Evolutionary conservation across 2,113 vertebrate genomes (phyloP), one percentile per base, ranked within the genome.

Genomic region (Microcebus tavaratra): DNA sequence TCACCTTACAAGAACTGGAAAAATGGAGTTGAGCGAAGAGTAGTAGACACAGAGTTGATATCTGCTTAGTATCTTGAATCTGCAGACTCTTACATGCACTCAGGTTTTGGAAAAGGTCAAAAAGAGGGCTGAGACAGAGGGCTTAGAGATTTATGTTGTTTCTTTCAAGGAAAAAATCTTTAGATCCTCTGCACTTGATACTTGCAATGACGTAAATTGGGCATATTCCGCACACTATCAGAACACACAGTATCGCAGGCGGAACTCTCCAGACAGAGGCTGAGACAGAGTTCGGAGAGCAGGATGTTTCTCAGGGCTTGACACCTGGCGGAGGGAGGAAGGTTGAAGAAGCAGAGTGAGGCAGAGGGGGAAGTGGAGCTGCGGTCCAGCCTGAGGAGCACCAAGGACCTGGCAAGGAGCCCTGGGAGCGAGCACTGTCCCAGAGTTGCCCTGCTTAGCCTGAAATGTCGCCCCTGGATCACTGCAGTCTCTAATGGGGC

Each of bases 101-200:
- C n/a, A 17, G 11, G 42, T 61, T 63, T 79, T 53, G 36, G 68
- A 59, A 82, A 67, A 25, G n/a, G 4, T 48, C 81, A 59, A 68
- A n/a, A 83, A 55, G 23, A 73, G 23, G 39, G 2, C 53, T 95
- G 39, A 39, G 36, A 63, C 20, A 48, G 4, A 63, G 65, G 31
- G 5, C 86, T 79, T 45, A 27, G 18, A 27, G 39, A 50, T 65
- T 65, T 50, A 50, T 18, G 15, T 9, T 81, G 45, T 50, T 86
- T 93, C 65, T 48, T 90, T 50, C n/a, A 73, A 85, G 48, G 65
- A 70, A 89, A 89, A 89, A 61, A n/a, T 63, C 13, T 89, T 68
- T 63, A 61, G 75, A 65, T 27, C 18, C 20, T 91, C 90, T 57
- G 67, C 39, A 20, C 75, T 45, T 65, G 6, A 25, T 57, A 63